phyloP scores from a whole-genome alignment of 53 echinoderm and acorn worm species.

The Actinopyga echinites region DNA sequence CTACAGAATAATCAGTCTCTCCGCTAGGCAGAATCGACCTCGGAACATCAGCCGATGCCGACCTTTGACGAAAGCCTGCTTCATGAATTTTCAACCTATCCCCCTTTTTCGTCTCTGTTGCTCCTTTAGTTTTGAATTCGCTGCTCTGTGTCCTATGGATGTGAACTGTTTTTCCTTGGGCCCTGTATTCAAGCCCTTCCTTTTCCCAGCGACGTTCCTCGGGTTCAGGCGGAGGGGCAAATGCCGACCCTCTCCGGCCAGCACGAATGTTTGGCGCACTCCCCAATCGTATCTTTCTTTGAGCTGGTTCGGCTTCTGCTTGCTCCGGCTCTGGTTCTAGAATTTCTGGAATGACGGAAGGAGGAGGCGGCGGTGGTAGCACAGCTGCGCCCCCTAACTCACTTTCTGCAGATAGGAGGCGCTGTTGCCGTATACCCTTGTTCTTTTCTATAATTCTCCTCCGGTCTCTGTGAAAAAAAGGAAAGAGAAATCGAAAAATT shows the following conservation, averaged over 20 bases:
- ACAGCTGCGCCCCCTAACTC: slow-evolving; percentile 56
- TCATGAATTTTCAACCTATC: slow-evolving; percentile 48
- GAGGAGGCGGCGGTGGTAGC: slow-evolving; percentile 33
- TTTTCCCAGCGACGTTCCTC: slow-evolving; percentile 83
- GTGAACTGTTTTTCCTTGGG: slow-evolving; percentile 80
- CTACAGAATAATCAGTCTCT: slow-evolving; percentile 15
- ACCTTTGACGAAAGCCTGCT: slow-evolving; percentile 52
- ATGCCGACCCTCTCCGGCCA: slow-evolving; percentile 74
- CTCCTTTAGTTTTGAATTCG: slow-evolving; percentile 32
- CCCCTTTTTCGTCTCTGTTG: slow-evolving; percentile 17
- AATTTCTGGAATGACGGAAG: slow-evolving; percentile 12
- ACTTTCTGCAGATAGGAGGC: slow-evolving; percentile 64
- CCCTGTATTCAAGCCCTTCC: slow-evolving; percentile 78
- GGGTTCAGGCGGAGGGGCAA: slow-evolving; percentile 83
- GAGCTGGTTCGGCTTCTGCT: slow-evolving; percentile 18
- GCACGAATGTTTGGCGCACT: slow-evolving; percentile 64
- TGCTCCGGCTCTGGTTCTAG: slow-evolving; percentile 46
- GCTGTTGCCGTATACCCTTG: slow-evolving; percentile 63
- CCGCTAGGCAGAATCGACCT: slow-evolving; percentile 33
- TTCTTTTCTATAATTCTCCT: slow-evolving; percentile 74
- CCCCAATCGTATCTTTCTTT: slow-evolving; percentile 49
- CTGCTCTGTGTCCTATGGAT: slow-evolving; percentile 83
- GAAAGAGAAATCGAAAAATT: not conserved
- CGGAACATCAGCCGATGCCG: slow-evolving; percentile 64
- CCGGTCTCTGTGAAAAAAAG: slow-evolving; percentile 70